Evolutionary conservation across 35 echinoderm and acorn worm species (phyloP).

Genomic region (Diadema setosum): DNA sequence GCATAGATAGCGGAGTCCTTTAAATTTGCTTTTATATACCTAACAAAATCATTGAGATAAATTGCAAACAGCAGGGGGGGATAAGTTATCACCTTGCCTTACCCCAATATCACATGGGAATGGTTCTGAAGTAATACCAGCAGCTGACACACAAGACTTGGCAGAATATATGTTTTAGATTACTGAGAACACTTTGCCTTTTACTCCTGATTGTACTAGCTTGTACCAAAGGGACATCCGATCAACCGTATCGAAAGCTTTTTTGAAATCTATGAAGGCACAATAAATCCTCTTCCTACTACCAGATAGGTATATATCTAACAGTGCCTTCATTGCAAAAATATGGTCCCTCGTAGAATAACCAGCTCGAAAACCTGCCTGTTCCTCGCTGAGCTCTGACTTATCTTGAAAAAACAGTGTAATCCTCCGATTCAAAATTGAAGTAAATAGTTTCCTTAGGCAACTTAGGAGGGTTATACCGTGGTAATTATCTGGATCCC

Average conservation of each 20-base stretch:
- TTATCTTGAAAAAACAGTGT: not conserved
- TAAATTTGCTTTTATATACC: not conserved
- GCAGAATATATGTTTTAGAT: not conserved
- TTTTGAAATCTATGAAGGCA: not conserved
- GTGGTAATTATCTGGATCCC: slow-evolving; percentile 10
- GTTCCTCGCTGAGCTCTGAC: not conserved
- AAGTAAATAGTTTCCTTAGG: slow-evolving; percentile 9
- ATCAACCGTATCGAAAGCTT: slow-evolving; percentile 22
- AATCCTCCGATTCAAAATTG: not conserved
- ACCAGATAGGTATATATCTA: not conserved
- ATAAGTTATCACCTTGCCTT: slow-evolving; percentile 1
- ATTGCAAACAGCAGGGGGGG: not conserved
- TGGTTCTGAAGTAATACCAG: not conserved
- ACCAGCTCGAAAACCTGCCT: not conserved
- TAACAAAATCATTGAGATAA: slow-evolving; percentile 8
- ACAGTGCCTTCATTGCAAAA: not conserved
- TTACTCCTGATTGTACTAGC: not conserved
- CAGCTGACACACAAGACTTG: not conserved
- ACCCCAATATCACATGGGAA: not conserved
- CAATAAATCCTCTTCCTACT: not conserved
- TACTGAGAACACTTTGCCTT: not conserved
- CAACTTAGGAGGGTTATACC: slow-evolving; percentile 20
- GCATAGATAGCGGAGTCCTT: not conserved
- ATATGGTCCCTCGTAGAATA: not conserved
- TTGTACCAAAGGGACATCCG: not conserved